Evolutionary conservation across 2,888 invertebrate genomes (phyloP).

Genomic region (Drosophila falleni): DNA sequence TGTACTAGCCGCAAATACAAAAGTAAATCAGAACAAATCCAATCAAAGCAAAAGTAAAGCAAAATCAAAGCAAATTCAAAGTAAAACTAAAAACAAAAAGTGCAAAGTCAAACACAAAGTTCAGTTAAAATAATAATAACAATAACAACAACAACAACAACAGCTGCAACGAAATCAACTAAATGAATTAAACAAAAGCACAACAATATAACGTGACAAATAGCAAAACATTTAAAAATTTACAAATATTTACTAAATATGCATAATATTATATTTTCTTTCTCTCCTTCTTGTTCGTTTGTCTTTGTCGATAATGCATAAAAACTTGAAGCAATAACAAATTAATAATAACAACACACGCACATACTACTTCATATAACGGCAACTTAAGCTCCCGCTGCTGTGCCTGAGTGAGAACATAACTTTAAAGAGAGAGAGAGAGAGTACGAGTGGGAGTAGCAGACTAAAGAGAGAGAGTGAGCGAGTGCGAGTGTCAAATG

Average conservation of each 20-base stretch:
- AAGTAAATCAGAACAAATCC: constrained; percentile 44
- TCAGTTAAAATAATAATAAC: constrained; percentile 23
- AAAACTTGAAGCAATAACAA: constrained; percentile 43
- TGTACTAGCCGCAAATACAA: constrained; percentile 34
- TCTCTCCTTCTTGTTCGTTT: constrained; percentile 6
- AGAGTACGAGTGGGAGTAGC: constrained; percentile 30
- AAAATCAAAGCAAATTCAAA: constrained; percentile 43
- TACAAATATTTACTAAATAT: constrained; percentile 40
- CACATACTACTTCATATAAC: constrained; percentile 30
- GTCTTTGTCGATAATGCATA: constrained; percentile 41
- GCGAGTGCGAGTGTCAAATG: constrained; percentile 19
- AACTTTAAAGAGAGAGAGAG: constrained; percentile 38
- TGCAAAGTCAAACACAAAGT: constrained; percentile 37
- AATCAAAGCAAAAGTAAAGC: constrained; percentile 36
- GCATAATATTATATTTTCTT: constrained; percentile 8
- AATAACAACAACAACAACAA: constrained; percentile 28
- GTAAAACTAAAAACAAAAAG: background rate
- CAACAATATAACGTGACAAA: constrained; percentile 56
- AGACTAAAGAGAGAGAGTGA: constrained; percentile 2
- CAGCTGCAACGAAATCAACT: constrained; percentile 13
- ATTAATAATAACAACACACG: constrained; percentile 41
- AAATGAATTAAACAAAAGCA: constrained; percentile 28
- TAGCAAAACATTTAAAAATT: constrained; percentile 32
- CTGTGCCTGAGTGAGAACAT: constrained; percentile 21
- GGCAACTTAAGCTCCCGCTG: constrained; percentile 34